Evolutionary conservation across 2,113 vertebrate species (phyloP), one percentile per base, ranked within the genome.

Genomic region (Salminus brasiliensis): DNA sequence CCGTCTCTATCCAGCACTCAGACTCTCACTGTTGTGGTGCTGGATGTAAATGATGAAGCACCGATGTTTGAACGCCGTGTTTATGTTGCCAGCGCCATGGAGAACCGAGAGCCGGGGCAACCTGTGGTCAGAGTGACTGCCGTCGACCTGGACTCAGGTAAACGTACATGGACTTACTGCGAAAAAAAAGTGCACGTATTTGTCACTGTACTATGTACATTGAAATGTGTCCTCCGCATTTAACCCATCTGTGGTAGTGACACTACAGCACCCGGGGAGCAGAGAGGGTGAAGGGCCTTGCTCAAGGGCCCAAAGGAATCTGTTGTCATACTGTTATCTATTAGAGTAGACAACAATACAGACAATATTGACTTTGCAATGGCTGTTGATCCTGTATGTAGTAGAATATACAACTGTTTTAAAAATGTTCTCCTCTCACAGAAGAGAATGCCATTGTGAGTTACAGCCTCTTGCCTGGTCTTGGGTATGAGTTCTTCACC

Each of bases 111-210:
- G 70, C 92, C 94, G 0, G 95, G 95, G 43, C 85, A 91, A 11
- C 86, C 91, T 21, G 92, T 98, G 34, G 0, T 92, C 84, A 92
- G 84, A 66, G 92, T 98, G 66, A 92, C 92, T 69, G 96, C 96
- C 75, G 55, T 83, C 15, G 97, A 98, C 78, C 49, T 71, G 79
- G 97, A 99, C 86, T 93, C 95, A 91, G 96, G 97, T 98, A 92
- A 88, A 25, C 6, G 34, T 32, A 21, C 16, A 5, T 36, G 27
- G 5, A 11, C 57, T 29, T 30, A 16, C 25, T 3, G 5, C 21
- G 47, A 15, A 45, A 45, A 45, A 6, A 4, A 1, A 10, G 39
- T 43, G n/a, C n/a, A n/a, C n/a, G n/a, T n/a, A n/a, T n/a, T n/a
- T n/a, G n/a, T n/a, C n/a, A n/a, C n/a, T n/a, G n/a, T n/a, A n/a